Percentiles rank a stretch among this genome's conserved stretches.
phyloP scores from a whole-genome alignment of 64 coral and sea anemone genomes.

The Pocillopora damicornis region DNA sequence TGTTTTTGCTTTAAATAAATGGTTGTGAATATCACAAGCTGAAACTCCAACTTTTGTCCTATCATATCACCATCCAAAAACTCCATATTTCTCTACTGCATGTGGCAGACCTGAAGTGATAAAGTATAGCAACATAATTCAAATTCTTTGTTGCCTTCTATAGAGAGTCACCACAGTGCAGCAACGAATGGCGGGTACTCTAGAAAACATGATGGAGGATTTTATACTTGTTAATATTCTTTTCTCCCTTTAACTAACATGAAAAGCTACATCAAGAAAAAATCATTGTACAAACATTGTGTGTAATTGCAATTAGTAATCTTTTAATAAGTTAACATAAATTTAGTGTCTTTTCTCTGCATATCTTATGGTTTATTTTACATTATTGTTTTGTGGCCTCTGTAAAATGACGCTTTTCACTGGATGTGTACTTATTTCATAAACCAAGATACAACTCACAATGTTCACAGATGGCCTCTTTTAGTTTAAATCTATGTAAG shows the following conservation, averaged over 20 bases:
- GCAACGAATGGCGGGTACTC: conserved; percentile 98
- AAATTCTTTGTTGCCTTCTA: background rate
- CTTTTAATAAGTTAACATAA: background rate
- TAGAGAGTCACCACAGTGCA: conserved; percentile 99
- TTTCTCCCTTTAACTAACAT: background rate
- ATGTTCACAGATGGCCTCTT: background rate
- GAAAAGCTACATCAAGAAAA: no score
- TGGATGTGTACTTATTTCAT: no score
- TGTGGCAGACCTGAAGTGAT: no score
- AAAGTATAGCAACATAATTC: no score
- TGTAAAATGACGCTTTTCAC: no score
- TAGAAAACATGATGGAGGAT: conserved; percentile 94
- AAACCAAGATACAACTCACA: background rate
- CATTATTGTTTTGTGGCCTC: background rate
- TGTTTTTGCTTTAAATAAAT: no score
- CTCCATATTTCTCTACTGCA: no score
- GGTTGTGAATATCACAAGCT: no score
- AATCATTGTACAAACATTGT: background rate
- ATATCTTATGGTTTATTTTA: background rate
- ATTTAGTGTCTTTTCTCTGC: background rate
- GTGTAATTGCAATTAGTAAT: conserved; percentile 5
- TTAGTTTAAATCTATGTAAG: background rate
- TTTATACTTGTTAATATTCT: conserved; percentile 78
- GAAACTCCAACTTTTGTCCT: no score
- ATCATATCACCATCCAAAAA: no score